phyloP scores from a whole-genome alignment of 1,140 invertebrate species.

The Orchesella cincta region DNA sequence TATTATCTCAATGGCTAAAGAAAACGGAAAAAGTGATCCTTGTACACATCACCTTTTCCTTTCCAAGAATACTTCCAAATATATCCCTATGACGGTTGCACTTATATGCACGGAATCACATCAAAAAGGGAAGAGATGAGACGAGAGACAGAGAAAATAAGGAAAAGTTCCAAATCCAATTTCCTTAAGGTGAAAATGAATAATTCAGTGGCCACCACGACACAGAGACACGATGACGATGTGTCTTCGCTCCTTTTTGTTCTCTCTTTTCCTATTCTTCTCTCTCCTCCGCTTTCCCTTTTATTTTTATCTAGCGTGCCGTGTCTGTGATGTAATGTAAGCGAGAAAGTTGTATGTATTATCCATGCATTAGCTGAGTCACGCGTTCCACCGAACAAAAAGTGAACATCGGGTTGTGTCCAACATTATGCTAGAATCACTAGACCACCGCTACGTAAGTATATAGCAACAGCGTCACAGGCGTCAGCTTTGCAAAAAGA shows the following conservation, averaged over 20 bases:
- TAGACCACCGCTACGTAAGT: too few relatives aligned
- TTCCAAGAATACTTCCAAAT: too few relatives aligned
- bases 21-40: too few relatives aligned
- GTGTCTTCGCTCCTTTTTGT: neutral
- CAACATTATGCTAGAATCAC: neutral
- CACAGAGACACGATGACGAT: conserved; percentile 7
- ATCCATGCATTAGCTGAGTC: neutral
- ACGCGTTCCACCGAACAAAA: conserved; percentile 2
- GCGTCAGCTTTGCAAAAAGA: too few relatives aligned
- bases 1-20: conserved; percentile 23
- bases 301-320: neutral
- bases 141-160: conserved; percentile 4
- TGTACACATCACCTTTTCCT: too few relatives aligned
- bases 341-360: neutral
- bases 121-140: neutral
- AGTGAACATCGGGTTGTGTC: neutral
- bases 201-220: conserved; percentile 23
- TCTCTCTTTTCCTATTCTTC: neutral
- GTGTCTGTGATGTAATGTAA: neutral
- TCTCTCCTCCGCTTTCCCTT: neutral
- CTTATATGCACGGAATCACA: too few relatives aligned
- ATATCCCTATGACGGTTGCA: too few relatives aligned
- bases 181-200: conserved; percentile 28
- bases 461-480: too few relatives aligned
- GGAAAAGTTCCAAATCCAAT: conserved; percentile 24